Evolutionary conservation across 2,113 vertebrate genomes (phyloP), one percentile per base, ranked within the genome.

Genomic region (Lampris megalopsis): DNA sequence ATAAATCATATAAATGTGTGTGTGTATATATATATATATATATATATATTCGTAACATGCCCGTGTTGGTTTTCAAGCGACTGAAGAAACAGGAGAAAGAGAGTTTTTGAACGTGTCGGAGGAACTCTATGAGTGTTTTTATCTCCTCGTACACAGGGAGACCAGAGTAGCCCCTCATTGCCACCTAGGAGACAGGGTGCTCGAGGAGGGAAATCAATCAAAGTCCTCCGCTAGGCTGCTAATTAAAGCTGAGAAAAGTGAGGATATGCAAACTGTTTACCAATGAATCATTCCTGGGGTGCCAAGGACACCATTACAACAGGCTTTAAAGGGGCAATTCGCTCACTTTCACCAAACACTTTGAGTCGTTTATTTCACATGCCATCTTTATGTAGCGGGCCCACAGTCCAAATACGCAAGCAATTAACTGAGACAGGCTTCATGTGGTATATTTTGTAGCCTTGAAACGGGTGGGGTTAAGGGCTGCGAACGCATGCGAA

Each of bases 171-270:
- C 58, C 50, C 73, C 68, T 69, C 75, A 3, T 74, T 76, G 71
- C 58, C 52, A 68, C 42, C 68, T n/a, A 52, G 63, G 69, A 80
- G 79, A 80, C 62, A 0, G 62, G 80, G 47, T 64, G 74, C 65
- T 83, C 62, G 6, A 8, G 63, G 56, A 70, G 69, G 45, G 79
- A 74, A 86, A 85, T 86, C 84, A 85, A 88, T 90, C 80, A 84
- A 84, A 78, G 82, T 80, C 77, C 77, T 71, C 68, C 40, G 64
- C 71, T 47, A 10, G 58, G 67, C 73, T 60, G 68, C 81, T 87
- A 88, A 91, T 86, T 88, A 87, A 83, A 88, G 62, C 80, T 80
- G 80, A 77, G 74, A 63, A 86, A 88, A 71, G 73, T 69, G 65
- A 80, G 65, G 71, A 72, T 60, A 80, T 72, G 73, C 75, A 80